Percentiles rank a stretch among this genome's conserved stretches.
Evolutionary conservation across 2,113 vertebrate genomes (phyloP).

Genomic region (Coracopsis vasa): DNA sequence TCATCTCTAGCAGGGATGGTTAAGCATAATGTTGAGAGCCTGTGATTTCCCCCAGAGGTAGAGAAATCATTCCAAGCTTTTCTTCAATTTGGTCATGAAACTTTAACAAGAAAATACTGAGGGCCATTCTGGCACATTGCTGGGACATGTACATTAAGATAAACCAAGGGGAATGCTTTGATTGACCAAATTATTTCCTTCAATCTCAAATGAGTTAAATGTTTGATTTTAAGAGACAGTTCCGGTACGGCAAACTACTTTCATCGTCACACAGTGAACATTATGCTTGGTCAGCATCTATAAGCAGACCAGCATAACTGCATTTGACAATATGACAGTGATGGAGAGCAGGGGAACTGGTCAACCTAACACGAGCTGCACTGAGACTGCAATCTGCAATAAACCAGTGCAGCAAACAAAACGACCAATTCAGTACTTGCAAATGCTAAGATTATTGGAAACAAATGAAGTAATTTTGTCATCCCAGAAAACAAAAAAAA

Average conservation of each 20-base stretch:
- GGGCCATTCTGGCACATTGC: accelerated
- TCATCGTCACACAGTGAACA: not conserved
- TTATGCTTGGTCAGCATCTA: not conserved
- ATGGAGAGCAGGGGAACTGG: not conserved
- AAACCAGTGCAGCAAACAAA: slow-evolving; percentile 13
- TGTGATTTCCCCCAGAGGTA: slow-evolving; percentile 25
- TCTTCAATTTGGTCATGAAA: slow-evolving; percentile 28
- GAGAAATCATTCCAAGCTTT: slow-evolving; percentile 47
- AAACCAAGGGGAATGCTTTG: not conserved
- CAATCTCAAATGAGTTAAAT: slow-evolving; percentile 27
- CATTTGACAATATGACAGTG: not conserved
- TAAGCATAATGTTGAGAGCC: slow-evolving; percentile 32
- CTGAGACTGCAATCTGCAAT: not conserved
- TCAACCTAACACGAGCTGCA: not conserved
- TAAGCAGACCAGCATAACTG: not conserved
- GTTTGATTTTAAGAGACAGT: slow-evolving; percentile 18
- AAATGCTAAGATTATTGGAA: not conserved
- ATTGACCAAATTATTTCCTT: not conserved
- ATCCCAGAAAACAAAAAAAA: not conserved
- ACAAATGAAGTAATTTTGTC: slow-evolving; percentile 16
- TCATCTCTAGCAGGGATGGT: slow-evolving; percentile 16
- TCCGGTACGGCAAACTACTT: not conserved
- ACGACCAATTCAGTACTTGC: not conserved
- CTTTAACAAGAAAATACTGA: slow-evolving; percentile 9
- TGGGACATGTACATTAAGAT: not conserved